Evolutionary conservation across 2,888 invertebrate genomes (phyloP), one percentile per base, ranked within the genome.

Genomic region (Drosophila austrosaltans): DNA sequence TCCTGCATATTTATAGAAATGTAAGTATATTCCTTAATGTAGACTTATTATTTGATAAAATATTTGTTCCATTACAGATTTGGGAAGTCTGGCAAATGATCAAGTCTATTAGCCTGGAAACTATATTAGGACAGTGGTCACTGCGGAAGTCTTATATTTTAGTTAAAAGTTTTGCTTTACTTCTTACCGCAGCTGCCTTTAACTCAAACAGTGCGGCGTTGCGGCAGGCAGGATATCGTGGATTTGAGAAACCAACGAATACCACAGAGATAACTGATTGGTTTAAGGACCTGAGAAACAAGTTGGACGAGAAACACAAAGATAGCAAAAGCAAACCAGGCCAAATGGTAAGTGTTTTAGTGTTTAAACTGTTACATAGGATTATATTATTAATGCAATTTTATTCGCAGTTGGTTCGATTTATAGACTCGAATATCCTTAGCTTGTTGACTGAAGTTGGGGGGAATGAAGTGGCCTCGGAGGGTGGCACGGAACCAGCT

Each of bases 1-100:
- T 74, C 1, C 71, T 82, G 75, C 74, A 86, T 25, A 74, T 82
- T 22, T 86, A 85, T 62, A 69, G 81, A 61, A 82, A 69, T 66
- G 82, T 82, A 54, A 72, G 81, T 72, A 25, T 7, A 48, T 8
- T 6, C 42, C 0, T 16, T 2, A 42, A 48, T 48, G 5, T 30
- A 30, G 6, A 1, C 5, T 5, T 5, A 5, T 10, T 48, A 10
- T 25, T 10, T n/a, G 22, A 28, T 20, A 5, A 36, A 5, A 67
- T 16, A 20, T 28, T 53, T 22, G 1, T 54, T 20, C 36, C 0
- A 5, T n/a, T 25, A 3, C 3, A 82, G 82, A 57, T 82, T 63
- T 68, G 65, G 66, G 82, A 82, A 63, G 59, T 75, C 3, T 85
- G 75, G 73, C 72, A 80, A 56, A 80, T 86, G 78, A 25, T 82